Base-by-base conservation (phyloP, 1,140 invertebrate genomes). In the Popillia japonica region DNA sequence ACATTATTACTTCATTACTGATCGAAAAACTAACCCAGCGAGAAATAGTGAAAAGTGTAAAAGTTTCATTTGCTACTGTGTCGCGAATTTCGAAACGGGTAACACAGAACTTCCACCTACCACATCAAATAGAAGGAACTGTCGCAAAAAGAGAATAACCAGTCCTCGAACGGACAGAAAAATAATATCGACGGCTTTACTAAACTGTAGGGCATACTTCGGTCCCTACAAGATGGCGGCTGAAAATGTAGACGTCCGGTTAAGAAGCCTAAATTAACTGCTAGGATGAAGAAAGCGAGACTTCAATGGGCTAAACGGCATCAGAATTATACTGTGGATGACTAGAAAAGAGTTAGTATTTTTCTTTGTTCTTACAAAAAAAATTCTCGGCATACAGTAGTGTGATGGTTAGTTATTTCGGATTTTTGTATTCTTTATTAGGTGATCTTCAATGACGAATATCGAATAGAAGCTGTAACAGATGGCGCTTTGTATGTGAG, bases 91-190 rank as follows among this genome's bases (percentile, higher is more conserved):
- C 44, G 44, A 48, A 48, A 48, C 44, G 8, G 44, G 44, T 48
- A 48, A 48, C 44, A 48, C n/a, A 48, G 44, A 48, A 48, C 44
- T 48, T 48, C n/a, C 44, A 48, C 44, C 44, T 3, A 48, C 44
- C 44, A 48, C 44, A 7, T 48, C 44, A 48, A 48, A 48, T 7
- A 10, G 10, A 48, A 48, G 44, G 8, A 48, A 48, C n/a, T 48
- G 6, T 48, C 44, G 44, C 6, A 48, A 17, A 48, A 48, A 48
- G 8, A 1, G 44, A 48, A 48, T 48, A 48, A 48, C 44, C n/a
- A 14, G 2, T 48, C 10, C 44, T 2, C 44, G 44, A 48, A 48
- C 44, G 44, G 44, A 48, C 44, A 2, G 44, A 7, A 48, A 17
- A 7, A 48, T 48, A 3, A 48, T 48, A 14, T 48, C 44, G 0